These are phyloP conservation scores for Sesia apiformis DNA, from an alignment of 2,888 invertebrate genomes.

Conservation along the genomic window DNA sequence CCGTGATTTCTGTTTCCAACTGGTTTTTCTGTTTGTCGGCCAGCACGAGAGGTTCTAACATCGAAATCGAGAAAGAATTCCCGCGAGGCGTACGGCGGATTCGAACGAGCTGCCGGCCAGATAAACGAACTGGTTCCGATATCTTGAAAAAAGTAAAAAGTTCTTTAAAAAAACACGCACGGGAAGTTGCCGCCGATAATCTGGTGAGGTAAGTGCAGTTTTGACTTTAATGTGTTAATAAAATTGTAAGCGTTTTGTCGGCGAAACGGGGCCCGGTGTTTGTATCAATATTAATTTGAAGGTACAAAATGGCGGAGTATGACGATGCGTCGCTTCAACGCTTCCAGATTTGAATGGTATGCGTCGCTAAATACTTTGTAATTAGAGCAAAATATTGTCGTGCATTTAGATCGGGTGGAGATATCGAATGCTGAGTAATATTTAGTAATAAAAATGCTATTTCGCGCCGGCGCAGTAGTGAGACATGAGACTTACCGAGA, in stretches of 20 bases:
- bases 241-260: conserved; percentile 69
- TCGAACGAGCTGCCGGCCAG: conserved; percentile 26
- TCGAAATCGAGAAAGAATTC: conserved; percentile 44
- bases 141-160: conserved; percentile 50
- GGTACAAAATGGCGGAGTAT: conserved; percentile 27
- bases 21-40: conserved; percentile 10
- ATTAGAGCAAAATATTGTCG: conserved; percentile 6
- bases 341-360: conserved; percentile 4
- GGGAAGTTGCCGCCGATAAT: conserved; percentile 67
- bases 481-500: conserved; percentile 78
- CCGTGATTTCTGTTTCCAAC: not conserved
- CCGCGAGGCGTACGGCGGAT: conserved; percentile 9
- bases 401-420: conserved; percentile 2
- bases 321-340: conserved; percentile 17
- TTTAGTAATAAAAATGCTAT: not conserved
- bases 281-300: conserved; percentile 31
- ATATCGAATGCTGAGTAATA: not conserved
- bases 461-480: conserved; percentile 10
- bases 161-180: conserved; percentile 40
- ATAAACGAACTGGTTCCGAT: conserved; percentile 67
- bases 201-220: conserved; percentile 67
- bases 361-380: conserved; percentile 14
- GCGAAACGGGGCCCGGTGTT: conserved; percentile 35
- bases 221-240: conserved; percentile 73
- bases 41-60: conserved; percentile 42